phyloP scores from a whole-genome alignment of 2,888 invertebrate genomes.

The Morpho helenor region DNA sequence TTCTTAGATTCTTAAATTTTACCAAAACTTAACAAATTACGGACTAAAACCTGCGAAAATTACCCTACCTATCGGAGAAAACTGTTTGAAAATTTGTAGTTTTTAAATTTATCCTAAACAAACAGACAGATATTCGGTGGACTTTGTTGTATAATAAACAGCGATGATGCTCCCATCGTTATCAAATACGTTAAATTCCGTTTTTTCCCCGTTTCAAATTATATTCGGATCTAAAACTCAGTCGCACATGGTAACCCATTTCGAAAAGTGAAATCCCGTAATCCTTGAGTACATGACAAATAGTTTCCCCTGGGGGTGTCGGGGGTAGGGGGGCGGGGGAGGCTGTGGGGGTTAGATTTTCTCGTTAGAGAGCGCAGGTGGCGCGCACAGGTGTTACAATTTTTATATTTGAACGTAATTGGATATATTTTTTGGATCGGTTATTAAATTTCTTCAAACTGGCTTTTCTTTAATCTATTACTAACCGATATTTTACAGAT shows the following conservation, averaged over 20 bases:
- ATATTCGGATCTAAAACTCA: constrained; percentile 3
- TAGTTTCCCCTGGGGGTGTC: constrained; percentile 6
- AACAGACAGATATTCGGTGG: too few species aligned
- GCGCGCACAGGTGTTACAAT: constrained; percentile 17
- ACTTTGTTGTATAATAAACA: too few species aligned
- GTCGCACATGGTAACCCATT: constrained; percentile 3
- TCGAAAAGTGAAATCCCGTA: constrained; percentile 9
- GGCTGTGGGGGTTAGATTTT: constrained; percentile 13
- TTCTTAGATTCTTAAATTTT: too few species aligned
- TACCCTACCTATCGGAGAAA: too few species aligned
- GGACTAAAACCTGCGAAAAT: too few species aligned
- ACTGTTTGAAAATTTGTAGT: too few species aligned
- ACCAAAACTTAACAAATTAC: too few species aligned
- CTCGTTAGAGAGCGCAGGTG: constrained; percentile 36
- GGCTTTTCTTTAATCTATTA: too few species aligned
- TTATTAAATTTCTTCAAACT: constrained; percentile 4
- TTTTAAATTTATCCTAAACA: too few species aligned
- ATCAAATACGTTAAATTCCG: too few species aligned
- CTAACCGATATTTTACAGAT: too few species aligned
- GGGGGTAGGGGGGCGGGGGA: background rate
- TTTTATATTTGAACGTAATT: constrained; percentile 44
- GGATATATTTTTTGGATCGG: constrained; percentile 15
- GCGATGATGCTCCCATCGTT: too few species aligned
- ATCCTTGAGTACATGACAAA: constrained; percentile 11
- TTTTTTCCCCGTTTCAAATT: background rate